Percentiles rank a stretch among this genome's conserved stretches.
Conservation (phyloP, 2,113 vertebrate species). For the Ia io region DNA sequence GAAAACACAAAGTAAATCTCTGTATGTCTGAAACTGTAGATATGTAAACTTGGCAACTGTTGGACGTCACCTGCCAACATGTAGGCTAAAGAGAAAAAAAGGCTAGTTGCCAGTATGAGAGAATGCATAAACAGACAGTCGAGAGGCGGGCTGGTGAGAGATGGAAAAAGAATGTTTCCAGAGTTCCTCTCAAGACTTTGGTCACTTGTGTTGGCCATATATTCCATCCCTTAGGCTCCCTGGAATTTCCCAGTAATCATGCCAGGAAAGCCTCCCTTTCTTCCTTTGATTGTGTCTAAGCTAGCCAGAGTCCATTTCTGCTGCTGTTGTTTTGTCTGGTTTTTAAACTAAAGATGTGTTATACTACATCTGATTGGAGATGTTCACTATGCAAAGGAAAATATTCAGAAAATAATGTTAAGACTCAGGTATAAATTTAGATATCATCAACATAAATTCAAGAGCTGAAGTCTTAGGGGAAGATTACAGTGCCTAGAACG, state of each 20-base stretch:
- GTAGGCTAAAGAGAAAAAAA: background rate
- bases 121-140: background rate
- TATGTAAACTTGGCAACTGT: background rate
- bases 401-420: background rate
- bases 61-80: background rate
- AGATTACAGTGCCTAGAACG: background rate
- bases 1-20: background rate
- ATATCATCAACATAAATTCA: background rate
- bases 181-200: background rate
- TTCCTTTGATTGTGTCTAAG: background rate
- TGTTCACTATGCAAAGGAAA: background rate
- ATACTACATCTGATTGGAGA: background rate
- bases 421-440: background rate
- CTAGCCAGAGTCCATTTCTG: background rate
- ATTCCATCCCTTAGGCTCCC: too few species aligned
- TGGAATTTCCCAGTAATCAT: background rate
- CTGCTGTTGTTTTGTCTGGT: background rate
- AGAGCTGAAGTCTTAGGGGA: background rate
- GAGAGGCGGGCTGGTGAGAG: background rate
- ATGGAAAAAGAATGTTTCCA: background rate
- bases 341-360: background rate
- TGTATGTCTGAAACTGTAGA: background rate
- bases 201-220: background rate
- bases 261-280: background rate
- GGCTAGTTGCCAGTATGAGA: background rate